Evolutionary conservation across 2,797 vertebrate genomes (phyloP), one percentile per base, ranked within the genome.

Genomic region (Kryptopterus vitreolus): DNA sequence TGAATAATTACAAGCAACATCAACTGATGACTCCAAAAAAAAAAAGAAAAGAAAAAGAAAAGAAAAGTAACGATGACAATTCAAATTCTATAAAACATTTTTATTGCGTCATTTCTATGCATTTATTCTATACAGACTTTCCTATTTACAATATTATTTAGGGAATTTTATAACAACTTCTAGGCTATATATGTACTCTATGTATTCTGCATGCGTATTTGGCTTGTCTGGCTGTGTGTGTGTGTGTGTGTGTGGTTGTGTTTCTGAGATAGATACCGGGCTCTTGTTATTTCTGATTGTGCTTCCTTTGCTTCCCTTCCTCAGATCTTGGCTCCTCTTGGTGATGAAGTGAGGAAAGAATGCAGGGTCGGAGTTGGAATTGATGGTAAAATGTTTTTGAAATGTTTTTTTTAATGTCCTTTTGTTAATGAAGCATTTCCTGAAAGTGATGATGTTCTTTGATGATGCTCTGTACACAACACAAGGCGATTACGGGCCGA

Each of bases 41-140:
- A 38, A 43, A 43, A 38, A 2, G 8, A 43, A 43, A 43, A 43
- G 38, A 10, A 43, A 43, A 43, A 43, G 10, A 10, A 10, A 43
- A 9, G 38, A 43, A 43, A 43, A 43, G 38, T 7, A 43, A 43
- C 38, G 20, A 12, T 74, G 22, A 75, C 69, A 46, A 71, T 66
- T 35, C 59, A 13, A 75, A 83, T 86, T 88, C 73, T 43, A 85
- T 92, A 93, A 91, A 90, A 82, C 91, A 92, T 91, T 92, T 96
- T 96, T 97, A 97, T 97, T 97, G 95, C 95, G 95, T 95, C 94
- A 95, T 94, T 95, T 92, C 93, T 95, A 93, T 95, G 90, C 90
- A 92, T 94, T 91, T 90, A 91, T 89, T 94, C 95, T 96, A 92
- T 96, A 98, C 95, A 97, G 93, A 92, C 92, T 93, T 93, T 90